A percentile compares a stretch with the other conserved stretches of the same genome.
phyloP scores from a whole-genome alignment of 2,888 invertebrate species.

The Cremastinae sp. region DNA sequence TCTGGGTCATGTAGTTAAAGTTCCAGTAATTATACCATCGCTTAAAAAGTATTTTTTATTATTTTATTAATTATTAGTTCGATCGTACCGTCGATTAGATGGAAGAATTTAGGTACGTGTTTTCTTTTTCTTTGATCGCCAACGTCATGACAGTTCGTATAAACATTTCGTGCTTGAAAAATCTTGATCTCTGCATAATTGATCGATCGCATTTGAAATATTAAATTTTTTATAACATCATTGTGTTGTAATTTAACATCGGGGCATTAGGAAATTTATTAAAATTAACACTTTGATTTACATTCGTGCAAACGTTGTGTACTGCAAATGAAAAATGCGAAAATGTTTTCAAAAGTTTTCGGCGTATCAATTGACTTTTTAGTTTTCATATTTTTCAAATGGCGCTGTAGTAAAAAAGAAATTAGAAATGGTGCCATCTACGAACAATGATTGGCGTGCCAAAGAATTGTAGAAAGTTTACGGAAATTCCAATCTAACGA shows the following conservation, averaged over 20 bases:
- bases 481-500: no score
- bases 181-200: slow-evolving; percentile 10
- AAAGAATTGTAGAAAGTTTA: no score
- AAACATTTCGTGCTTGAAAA: slow-evolving; percentile 32
- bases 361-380: no score
- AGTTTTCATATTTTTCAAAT: no score
- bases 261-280: not conserved
- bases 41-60: slow-evolving; percentile 16
- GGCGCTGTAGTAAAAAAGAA: no score
- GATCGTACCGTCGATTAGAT: slow-evolving; percentile 32
- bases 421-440: no score
- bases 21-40: no score
- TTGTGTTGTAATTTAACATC: slow-evolving; percentile 1
- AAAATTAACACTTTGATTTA: slow-evolving; percentile 40
- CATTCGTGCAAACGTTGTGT: slow-evolving; percentile 12
- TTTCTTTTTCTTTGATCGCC: slow-evolving; percentile 14
- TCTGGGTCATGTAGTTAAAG: no score
- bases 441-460: no score
- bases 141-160: slow-evolving; percentile 33
- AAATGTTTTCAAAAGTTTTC: no score
- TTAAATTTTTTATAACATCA: not conserved
- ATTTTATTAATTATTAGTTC: slow-evolving; percentile 1
- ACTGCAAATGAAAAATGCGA: slow-evolving; percentile 21
- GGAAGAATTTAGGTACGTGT: slow-evolving; percentile 39
- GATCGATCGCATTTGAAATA: not conserved